These are phyloP conservation scores for Rhyacichthys aspro DNA, from an alignment of 2,797 vertebrate genomes.

Conservation along the genomic window DNA sequence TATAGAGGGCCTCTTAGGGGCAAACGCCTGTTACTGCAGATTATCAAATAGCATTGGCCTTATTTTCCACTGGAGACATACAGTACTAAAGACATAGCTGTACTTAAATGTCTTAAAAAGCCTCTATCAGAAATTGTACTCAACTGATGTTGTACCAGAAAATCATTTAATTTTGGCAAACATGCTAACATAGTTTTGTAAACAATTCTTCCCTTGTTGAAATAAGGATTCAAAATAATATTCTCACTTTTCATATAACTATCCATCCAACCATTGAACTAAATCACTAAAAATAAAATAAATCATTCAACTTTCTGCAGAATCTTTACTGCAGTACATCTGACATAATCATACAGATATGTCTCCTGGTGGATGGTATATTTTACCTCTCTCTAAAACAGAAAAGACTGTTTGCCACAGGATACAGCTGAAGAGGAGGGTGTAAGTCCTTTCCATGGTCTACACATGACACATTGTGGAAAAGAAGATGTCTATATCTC, in stretches of 20 bases:
- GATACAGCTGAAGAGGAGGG: constrained; percentile 79
- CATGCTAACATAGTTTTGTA: constrained; percentile 87
- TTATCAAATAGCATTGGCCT: constrained; percentile 6
- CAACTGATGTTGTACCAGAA: constrained; percentile 78
- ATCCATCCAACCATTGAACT: constrained; percentile 76
- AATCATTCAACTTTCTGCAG: constrained; percentile 72
- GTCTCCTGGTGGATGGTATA: constrained; percentile 79
- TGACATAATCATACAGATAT: constrained; percentile 80
- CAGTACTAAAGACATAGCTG: no score
- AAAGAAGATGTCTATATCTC: constrained; percentile 61
- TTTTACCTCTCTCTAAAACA: constrained; percentile 61
- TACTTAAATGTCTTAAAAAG: constrained; percentile 26
- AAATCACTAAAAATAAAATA: constrained; percentile 64
- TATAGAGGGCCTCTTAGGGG: no score
- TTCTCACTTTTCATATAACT: constrained; percentile 58
- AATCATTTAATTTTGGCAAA: constrained; percentile 81
- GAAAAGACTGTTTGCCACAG: constrained; percentile 43
- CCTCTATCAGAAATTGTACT: constrained; percentile 76
- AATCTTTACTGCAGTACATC: constrained; percentile 73
- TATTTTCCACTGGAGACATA: constrained; percentile 14
- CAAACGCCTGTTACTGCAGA: neutral
- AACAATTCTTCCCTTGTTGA: constrained; percentile 89
- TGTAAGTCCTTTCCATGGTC: constrained; percentile 60
- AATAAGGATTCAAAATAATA: constrained; percentile 76
- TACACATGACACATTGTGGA: constrained; percentile 65